Base-by-base conservation (phyloP, 1,140 invertebrate genomes). In the Drosophila repleta region DNA sequence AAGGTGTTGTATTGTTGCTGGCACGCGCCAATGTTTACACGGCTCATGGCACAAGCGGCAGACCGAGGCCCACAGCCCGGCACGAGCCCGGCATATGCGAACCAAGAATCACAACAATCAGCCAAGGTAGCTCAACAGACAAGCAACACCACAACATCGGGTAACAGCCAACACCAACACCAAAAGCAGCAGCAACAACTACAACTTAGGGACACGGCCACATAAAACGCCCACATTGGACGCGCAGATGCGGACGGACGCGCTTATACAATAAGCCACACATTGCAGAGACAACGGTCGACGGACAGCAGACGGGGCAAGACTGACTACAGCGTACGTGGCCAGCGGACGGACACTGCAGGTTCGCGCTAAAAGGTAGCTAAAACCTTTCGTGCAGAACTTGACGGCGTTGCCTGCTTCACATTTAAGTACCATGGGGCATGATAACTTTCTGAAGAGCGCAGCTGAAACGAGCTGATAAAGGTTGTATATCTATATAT, bases 11-110 rank as follows among this genome's bases (percentile, higher is more conserved):
- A 74, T 74, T 72, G 76, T 67, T 65, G 74, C 39, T 58, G 83
- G 83, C 83, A 87, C 83, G 83, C 83, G 83, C 83, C 83, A 88
- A 87, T 87, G 83, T 87, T 87, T 87, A 88, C 83, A 87, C 83
- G 83, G 83, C 83, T 88, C 71, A 88, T 76, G 79, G 80, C 79
- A 70, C 80, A 81, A 37, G 65, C 69, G 65, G 63, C 78, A 77
- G 60, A 46, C 64, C 46, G 24, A 51, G 29, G 29, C 8, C 6
- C 29, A 32, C 8, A 20, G 46, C 37, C 1, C 13, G n/a, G 39
- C 39, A 17, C 4, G 13, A 11, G 48, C 74, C 60, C 74, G 68
- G 74, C 82, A 87, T 85, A 82, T 82, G 83, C 79, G 72, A 67
- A 60, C 57, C 76, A 76, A 88, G 83, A 87, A 88, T 82, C 83